Percentiles rank a stretch among this genome's conserved stretches.
Evolutionary conservation across 1,140 invertebrate genomes (phyloP).

Genomic region (Lepidotrigona ventralis): DNA sequence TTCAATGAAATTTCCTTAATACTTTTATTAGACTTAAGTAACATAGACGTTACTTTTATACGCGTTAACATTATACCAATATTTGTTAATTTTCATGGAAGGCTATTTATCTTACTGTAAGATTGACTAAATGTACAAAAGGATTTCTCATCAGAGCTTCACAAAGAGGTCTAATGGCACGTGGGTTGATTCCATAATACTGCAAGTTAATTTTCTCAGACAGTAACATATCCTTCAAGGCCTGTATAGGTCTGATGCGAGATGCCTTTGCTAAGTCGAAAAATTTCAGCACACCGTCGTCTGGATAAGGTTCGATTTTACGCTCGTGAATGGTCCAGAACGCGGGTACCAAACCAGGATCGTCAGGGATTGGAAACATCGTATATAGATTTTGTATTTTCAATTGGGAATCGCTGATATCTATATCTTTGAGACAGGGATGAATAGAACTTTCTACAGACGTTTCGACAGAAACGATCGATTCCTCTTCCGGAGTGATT

Average conservation of each 20-base stretch:
- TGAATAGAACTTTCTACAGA: slow-evolving; percentile 51
- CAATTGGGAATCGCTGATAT: slow-evolving; percentile 64
- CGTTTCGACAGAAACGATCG: not conserved
- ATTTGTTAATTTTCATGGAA: not conserved
- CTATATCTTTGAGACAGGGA: slow-evolving; percentile 58
- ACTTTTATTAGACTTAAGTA: too few species aligned
- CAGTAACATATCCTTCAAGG: slow-evolving; percentile 64
- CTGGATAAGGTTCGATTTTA: slow-evolving; percentile 48
- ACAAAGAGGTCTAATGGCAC: slow-evolving; percentile 73
- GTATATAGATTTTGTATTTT: slow-evolving; percentile 55
- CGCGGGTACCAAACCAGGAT: slow-evolving; percentile 63
- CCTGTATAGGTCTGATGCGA: slow-evolving; percentile 63
- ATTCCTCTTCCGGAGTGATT: slow-evolving; percentile 56
- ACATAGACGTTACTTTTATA: not conserved
- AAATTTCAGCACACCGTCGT: slow-evolving; percentile 70
- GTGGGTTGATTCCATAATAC: slow-evolving; percentile 77
- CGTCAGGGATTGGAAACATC: slow-evolving; percentile 57
- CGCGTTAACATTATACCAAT: not conserved
- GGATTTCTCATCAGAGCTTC: slow-evolving; percentile 73
- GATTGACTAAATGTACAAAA: slow-evolving; percentile 73
- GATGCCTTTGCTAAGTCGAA: slow-evolving; percentile 55
- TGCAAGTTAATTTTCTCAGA: slow-evolving; percentile 68
- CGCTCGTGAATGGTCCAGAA: slow-evolving; percentile 64
- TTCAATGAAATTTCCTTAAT: not conserved
- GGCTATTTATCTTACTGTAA: slow-evolving; percentile 66